These are phyloP conservation scores for Camponotus fellah DNA, from an alignment of 2,888 invertebrate species.

Conservation along the genomic window DNA sequence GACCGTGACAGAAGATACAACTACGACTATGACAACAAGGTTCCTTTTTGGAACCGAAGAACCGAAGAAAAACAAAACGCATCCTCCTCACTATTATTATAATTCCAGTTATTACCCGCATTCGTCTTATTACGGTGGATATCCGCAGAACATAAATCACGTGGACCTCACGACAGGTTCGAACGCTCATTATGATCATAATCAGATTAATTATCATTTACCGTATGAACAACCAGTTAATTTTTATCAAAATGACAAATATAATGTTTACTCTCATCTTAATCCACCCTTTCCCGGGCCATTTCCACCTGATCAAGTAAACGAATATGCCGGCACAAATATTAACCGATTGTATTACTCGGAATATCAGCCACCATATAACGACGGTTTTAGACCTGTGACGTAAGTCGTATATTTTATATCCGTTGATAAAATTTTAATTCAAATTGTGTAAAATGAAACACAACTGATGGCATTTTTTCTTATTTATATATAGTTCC, in stretches of 20 bases:
- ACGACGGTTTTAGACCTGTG: conserved; percentile 65
- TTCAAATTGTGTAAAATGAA: neutral
- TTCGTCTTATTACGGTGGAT: conserved; percentile 78
- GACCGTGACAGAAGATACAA: conserved; percentile 43
- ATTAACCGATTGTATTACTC: conserved; percentile 54
- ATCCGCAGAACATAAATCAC: conserved; percentile 77
- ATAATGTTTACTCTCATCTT: conserved; percentile 52
- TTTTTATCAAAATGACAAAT: conserved; percentile 65
- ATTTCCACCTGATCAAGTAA: conserved; percentile 54
- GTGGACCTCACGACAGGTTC: conserved; percentile 75
- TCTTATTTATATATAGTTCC: neutral
- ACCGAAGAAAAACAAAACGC: neutral
- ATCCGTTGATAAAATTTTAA: neutral
- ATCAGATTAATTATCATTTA: conserved; percentile 58
- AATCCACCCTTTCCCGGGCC: conserved; percentile 51
- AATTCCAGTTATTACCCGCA: conserved; percentile 33
- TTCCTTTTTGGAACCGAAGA: neutral
- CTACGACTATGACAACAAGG: conserved; percentile 13
- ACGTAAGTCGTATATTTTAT: conserved; percentile 12
- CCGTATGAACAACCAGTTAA: conserved; percentile 64
- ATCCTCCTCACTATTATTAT: neutral
- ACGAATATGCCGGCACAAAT: conserved; percentile 59
- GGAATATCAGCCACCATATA: conserved; percentile 51
- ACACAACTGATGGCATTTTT: neutral
- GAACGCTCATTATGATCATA: conserved; percentile 45